phyloP scores from a whole-genome alignment of 2,797 vertebrate genomes.

The Gambelia wislizenii region DNA sequence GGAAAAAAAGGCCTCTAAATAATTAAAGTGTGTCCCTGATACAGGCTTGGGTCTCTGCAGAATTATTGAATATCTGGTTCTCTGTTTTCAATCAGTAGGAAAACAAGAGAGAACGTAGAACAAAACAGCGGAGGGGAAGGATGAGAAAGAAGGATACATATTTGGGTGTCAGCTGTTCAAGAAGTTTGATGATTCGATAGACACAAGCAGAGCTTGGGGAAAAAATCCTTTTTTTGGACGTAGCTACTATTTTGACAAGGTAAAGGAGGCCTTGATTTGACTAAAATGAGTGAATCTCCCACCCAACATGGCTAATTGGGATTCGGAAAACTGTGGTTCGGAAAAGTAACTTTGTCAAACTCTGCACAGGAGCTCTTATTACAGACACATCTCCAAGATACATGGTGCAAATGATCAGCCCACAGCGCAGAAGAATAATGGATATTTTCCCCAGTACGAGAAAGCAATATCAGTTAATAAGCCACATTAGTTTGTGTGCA shows the following conservation, averaged over 20 bases:
- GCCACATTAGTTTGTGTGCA: neutral
- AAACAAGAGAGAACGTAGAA: neutral
- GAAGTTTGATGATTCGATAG: neutral
- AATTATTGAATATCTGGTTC: slow-evolving; percentile 6
- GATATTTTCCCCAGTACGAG: neutral
- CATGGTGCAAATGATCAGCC: neutral
- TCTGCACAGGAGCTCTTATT: no score
- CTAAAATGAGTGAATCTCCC: no score
- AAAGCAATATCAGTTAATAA: slow-evolving; percentile 6
- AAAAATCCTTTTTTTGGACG: no score
- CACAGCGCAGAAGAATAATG: neutral
- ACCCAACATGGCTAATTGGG: no score
- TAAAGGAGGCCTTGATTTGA: no score
- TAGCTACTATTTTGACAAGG: neutral
- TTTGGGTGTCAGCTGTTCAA: neutral
- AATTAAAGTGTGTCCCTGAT: slow-evolving; percentile 9
- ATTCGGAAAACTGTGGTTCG: no score
- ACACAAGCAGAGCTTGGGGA: neutral
- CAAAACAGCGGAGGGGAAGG: neutral
- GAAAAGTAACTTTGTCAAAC: no score
- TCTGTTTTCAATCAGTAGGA: slow-evolving; percentile 7
- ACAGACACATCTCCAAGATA: no score
- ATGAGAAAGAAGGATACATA: neutral
- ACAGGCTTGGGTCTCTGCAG: neutral
- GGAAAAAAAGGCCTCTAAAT: slow-evolving; percentile 6